Conservation (phyloP, 2,797 vertebrate genomes). For the Lacerta viridis region DNA sequence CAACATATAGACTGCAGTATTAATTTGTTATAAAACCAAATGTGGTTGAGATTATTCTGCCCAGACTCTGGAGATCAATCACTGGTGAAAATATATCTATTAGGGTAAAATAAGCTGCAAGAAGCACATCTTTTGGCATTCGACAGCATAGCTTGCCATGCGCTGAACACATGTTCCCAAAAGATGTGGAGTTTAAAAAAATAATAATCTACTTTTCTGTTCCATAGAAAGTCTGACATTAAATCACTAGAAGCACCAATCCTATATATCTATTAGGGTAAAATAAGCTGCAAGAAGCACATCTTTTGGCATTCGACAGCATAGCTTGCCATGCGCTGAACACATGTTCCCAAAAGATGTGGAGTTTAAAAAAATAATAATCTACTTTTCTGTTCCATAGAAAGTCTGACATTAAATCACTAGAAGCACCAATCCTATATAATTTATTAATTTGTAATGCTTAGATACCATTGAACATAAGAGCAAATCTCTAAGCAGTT, state of each 20-base stretch:
- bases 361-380: too few relatives aligned
- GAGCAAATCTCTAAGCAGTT: too few relatives aligned
- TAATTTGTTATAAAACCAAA: slow-evolving; percentile 73
- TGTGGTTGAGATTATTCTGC: slow-evolving; percentile 72
- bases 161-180: slow-evolving; percentile 53
- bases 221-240: too few relatives aligned
- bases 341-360: slow-evolving; percentile 44
- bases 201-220: too few relatives aligned
- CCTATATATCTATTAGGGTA: slow-evolving; percentile 63
- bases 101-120: slow-evolving; percentile 59
- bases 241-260: too few relatives aligned
- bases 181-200: background rate
- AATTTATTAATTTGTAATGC: too few relatives aligned
- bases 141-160: slow-evolving; percentile 45
- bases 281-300: slow-evolving; percentile 63
- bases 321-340: slow-evolving; percentile 52
- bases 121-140: slow-evolving; percentile 58
- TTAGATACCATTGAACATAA: too few relatives aligned
- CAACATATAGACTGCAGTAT: slow-evolving; percentile 68
- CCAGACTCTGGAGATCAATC: slow-evolving; percentile 59
- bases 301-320: slow-evolving; percentile 46
- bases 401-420: too few relatives aligned
- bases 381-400: background rate
- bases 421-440: too few relatives aligned
- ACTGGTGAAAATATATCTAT: slow-evolving; percentile 65